These are phyloP conservation scores for Pollicipes pollicipes DNA, from an alignment of 1,140 invertebrate species.

Conservation along the genomic window DNA sequence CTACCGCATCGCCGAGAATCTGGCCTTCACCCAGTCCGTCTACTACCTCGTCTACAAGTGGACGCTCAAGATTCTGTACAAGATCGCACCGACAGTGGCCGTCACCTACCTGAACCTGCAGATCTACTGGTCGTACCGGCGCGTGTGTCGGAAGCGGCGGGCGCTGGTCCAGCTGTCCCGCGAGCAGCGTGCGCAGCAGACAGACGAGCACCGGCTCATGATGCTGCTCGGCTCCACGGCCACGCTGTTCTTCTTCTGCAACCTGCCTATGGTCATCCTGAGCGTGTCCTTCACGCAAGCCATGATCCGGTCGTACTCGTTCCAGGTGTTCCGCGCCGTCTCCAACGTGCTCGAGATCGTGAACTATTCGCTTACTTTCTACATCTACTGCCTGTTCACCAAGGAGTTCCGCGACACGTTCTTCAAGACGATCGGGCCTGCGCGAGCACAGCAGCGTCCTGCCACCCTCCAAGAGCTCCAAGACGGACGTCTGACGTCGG, in stretches of 20 bases:
- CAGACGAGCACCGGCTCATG: slow-evolving; percentile 48
- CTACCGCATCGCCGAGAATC: slow-evolving; percentile 38
- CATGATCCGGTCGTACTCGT: slow-evolving; percentile 26
- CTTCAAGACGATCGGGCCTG: slow-evolving; percentile 26
- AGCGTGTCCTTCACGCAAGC: slow-evolving; percentile 45
- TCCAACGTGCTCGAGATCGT: slow-evolving; percentile 52
- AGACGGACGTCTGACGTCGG: neutral
- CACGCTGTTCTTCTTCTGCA: slow-evolving; percentile 50
- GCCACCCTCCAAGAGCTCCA: neutral
- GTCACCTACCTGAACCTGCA: slow-evolving; percentile 46
- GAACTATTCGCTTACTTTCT: slow-evolving; percentile 59
- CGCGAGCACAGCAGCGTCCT: neutral
- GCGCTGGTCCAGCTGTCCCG: slow-evolving; percentile 29
- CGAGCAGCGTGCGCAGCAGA: slow-evolving; percentile 43
- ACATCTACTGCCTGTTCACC: slow-evolving; percentile 57
- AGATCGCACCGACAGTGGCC: slow-evolving; percentile 39
- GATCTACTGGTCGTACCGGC: slow-evolving; percentile 47
- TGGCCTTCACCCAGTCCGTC: slow-evolving; percentile 31
- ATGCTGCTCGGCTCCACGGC: slow-evolving; percentile 50
- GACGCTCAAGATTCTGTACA: slow-evolving; percentile 43
- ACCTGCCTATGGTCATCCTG: slow-evolving; percentile 54
- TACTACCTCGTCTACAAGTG: slow-evolving; percentile 41
- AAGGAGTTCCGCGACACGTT: slow-evolving; percentile 53
- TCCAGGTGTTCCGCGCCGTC: slow-evolving; percentile 49
- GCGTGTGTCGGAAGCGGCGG: slow-evolving; percentile 41